Percentiles rank a stretch among this genome's conserved stretches.
Conservation (phyloP, 2,113 vertebrate species). For the Butorides virescens region DNA sequence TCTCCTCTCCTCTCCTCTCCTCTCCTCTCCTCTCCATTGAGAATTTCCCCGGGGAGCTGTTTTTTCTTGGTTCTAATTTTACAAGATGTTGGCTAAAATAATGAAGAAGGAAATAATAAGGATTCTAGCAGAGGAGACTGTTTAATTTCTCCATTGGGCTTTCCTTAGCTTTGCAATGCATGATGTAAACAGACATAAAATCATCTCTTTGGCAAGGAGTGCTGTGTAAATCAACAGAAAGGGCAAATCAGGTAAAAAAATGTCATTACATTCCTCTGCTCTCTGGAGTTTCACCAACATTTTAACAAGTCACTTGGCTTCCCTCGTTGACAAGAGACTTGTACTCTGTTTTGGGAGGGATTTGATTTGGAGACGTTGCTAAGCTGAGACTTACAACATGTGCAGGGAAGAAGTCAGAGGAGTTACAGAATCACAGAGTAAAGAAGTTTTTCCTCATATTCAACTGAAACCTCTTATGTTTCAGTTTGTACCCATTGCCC, state of each 20-base stretch:
- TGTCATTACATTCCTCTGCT: background rate
- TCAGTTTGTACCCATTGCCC: no score
- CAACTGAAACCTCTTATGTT: no score
- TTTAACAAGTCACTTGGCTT: background rate
- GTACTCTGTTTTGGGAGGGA: background rate
- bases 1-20: background rate
- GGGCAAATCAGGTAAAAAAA: slow-evolving; percentile 6
- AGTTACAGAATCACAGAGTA: no score
- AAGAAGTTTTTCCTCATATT: no score
- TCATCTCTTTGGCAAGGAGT: background rate
- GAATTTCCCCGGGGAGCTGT: background rate
- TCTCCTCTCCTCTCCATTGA: no score
- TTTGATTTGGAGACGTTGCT: background rate
- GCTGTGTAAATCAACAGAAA: background rate
- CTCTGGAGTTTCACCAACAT: background rate
- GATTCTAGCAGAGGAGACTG: background rate
- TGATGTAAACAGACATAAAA: slow-evolving; percentile 21
- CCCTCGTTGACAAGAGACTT: background rate
- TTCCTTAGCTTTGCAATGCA: background rate
- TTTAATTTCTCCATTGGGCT: background rate
- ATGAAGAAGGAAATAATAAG: background rate
- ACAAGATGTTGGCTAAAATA: background rate
- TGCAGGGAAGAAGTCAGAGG: background rate
- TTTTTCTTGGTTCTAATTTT: background rate
- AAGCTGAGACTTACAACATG: background rate